Base-by-base conservation (phyloP, 2,888 invertebrate species). In the Coelopa pilipes region DNA sequence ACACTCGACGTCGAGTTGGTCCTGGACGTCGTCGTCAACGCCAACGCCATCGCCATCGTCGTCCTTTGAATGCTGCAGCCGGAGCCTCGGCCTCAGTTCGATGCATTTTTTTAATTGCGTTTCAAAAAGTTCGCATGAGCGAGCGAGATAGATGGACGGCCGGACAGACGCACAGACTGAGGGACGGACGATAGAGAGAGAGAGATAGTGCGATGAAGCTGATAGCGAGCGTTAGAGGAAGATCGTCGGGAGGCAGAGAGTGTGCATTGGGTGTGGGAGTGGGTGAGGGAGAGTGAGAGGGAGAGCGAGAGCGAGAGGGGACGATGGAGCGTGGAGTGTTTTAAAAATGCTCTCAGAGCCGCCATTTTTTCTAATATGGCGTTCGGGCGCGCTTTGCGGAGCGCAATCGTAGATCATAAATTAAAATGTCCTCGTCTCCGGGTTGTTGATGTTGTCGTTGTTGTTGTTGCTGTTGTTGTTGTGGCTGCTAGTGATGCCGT, bases 401-500 rank as follows among this genome's bases (percentile, higher is more conserved):
- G 13, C 15, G 53, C 53, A 53, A n/a, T 53, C 53, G 13, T 53
- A 34, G 34, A 34, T 34, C 34, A 34, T 34, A 34, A 34, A 34
- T 34, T 34, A 34, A 34, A 34, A 34, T 34, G 34, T 9, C 5
- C 47, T 57, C 50, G 50, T n/a, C n/a, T n/a, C n/a, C n/a, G n/a
- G n/a, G 62, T 50, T 62, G 24, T 13, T 62, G 24, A 62, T 71
- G 63, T 4, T 63, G 53, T 53, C 60, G 11, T 63, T 34, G 63
- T 71, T 55, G 71, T 50, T 53, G 50, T 34, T 65, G 17, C 45
- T 59, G 21, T 62, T 71, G 34, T 17, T 13, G n/a, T 15, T 60
- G 17, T 45, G 17, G 7, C 47, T 55, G 17, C 19, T 59, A 13
- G 24, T 70, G 50, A n/a, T 12, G 9, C 13, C 45, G 12, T 65